Evolutionary conservation across 1,140 invertebrate species (phyloP).

Genomic region (Teleogryllus occipitalis): DNA sequence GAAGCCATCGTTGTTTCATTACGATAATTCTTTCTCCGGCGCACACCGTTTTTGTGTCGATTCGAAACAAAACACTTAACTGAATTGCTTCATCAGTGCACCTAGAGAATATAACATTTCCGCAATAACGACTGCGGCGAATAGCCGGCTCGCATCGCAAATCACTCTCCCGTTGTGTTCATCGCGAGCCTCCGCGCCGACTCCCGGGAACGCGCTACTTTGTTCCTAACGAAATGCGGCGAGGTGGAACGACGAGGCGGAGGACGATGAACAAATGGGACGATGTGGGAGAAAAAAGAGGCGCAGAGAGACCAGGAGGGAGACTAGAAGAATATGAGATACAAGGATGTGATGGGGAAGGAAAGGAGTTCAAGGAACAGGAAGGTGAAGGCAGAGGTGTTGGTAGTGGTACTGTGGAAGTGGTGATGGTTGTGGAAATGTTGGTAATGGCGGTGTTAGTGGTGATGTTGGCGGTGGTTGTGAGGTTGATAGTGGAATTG

Average conservation of each 20-base stretch:
- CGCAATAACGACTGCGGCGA: not conserved
- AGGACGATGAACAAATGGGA: too few species aligned
- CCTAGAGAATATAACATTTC: constrained; percentile 1
- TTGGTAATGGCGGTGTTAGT: too few species aligned
- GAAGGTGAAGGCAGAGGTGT: too few species aligned
- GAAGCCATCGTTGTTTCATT: not conserved
- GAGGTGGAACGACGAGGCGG: not conserved
- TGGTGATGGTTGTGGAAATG: too few species aligned
- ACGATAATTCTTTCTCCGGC: not conserved
- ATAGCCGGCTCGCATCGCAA: not conserved
- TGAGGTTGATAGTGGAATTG: too few species aligned
- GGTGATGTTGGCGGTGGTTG: too few species aligned
- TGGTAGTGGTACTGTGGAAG: too few species aligned
- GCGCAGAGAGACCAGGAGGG: too few species aligned
- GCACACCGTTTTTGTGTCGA: not conserved
- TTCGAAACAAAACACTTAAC: constrained; percentile 5
- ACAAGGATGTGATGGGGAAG: too few species aligned
- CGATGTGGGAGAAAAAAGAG: too few species aligned
- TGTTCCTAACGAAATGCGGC: not conserved
- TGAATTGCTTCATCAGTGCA: not conserved
- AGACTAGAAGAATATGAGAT: too few species aligned
- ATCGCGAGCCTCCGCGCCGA: not conserved
- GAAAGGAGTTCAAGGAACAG: too few species aligned
- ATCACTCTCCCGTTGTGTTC: not conserved
- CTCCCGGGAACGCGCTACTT: not conserved